phyloP scores from a whole-genome alignment of 1,140 invertebrate genomes.

The Lordiphosa clarofinis region DNA sequence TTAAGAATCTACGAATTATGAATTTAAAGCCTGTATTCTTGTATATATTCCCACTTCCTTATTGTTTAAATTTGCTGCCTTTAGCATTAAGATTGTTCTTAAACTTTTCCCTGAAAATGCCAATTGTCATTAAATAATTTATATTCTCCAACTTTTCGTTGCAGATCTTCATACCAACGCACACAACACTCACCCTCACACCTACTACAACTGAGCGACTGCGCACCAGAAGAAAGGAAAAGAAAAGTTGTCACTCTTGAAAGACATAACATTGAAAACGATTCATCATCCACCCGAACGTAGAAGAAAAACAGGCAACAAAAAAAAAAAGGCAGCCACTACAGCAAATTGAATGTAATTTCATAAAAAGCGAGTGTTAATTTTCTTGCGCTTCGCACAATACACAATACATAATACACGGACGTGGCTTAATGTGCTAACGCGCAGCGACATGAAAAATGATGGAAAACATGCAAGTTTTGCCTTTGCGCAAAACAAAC shows the following conservation, averaged over 20 bases:
- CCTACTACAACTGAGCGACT: too few relatives aligned
- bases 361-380: conserved; percentile 76
- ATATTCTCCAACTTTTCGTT: too few relatives aligned
- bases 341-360: conserved; percentile 77
- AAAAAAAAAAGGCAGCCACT: conserved; percentile 31
- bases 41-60: too few relatives aligned
- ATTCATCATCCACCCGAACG: conserved; percentile 59
- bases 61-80: too few relatives aligned
- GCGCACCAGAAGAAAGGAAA: not conserved
- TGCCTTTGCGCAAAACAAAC: conserved; percentile 22
- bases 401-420: conserved; percentile 41
- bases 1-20: too few relatives aligned
- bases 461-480: conserved; percentile 63
- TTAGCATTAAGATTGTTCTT: too few relatives aligned
- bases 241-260: conserved; percentile 20
- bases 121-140: too few relatives aligned
- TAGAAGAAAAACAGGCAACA: conserved; percentile 10
- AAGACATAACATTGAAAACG: conserved; percentile 55
- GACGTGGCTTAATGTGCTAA: conserved; percentile 71
- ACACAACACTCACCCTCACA: too few relatives aligned
- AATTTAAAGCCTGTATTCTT: too few relatives aligned
- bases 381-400: conserved; percentile 53
- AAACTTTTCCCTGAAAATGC: too few relatives aligned
- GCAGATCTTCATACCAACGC: too few relatives aligned
- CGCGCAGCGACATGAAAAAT: conserved; percentile 74